Evolutionary conservation across 2,888 invertebrate species (phyloP), one percentile per base, ranked within the genome.

Genomic region (Thymelicus lineola): DNA sequence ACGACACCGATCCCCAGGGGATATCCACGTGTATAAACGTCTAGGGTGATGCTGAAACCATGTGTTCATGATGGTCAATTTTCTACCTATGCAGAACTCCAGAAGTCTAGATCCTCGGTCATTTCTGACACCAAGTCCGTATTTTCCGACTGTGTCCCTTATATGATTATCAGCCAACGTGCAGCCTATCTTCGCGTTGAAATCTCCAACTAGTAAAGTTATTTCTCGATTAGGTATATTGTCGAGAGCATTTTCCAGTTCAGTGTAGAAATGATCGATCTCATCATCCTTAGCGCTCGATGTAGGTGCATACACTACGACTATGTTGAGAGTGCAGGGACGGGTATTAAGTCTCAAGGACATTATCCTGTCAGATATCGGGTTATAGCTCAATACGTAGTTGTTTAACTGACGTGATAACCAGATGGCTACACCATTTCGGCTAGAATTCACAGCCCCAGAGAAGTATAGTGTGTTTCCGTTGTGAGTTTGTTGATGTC

Each of bases 121-220:
- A 55, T 77, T 77, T 7, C 76, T 62, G 10, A 6, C 7, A 1
- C 75, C 73, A 12, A 73, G 71, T 5, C 75, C 75, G 63, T 70
- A 66, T 10, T 62, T 67, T 9, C 72, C 75, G 0, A 70, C 73
- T 1, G 46, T 12, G 36, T 62, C 62, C 14, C 60, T 36, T 3
- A 68, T 45, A 53, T 74, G 64, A n/a, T 48, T 66, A 17, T 59
- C 63, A 5, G 38, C 28, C 46, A n/a, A 15, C 0, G 62, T 71
- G 20, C 36, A 57, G 4, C 70, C 74, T 1, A 74, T 48, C 50
- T 76, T 76, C 0, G 74, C 73, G 57, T 76, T 74, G 45, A 72
- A 75, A 36, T 75, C 75, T 0, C 75, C 74, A 1, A 60, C 14
- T 1, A 70, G n/a, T 14, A 70, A 38, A 5, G 60, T 65, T 7